phyloP scores from a whole-genome alignment of 1,140 invertebrate species.

The Aporrectodea caliginosa region DNA sequence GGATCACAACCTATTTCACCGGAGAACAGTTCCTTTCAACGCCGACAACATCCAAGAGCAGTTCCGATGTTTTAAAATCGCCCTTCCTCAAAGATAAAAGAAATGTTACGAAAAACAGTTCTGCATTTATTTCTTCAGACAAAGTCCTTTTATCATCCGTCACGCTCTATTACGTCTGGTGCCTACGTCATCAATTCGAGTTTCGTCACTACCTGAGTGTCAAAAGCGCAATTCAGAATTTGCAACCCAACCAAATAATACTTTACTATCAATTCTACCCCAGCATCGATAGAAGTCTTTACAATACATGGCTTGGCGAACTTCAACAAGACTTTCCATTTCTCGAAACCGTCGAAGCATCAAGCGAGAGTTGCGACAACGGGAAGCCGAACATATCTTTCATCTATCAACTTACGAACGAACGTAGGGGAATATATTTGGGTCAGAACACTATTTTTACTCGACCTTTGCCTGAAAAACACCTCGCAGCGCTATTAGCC shows the following conservation, averaged over 20 bases:
- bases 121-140: too few species aligned
- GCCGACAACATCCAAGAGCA: too few species aligned
- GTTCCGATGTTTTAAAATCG: too few species aligned
- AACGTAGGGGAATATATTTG: conserved; percentile 27
- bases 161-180: conserved; percentile 30
- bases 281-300: conserved; percentile 19
- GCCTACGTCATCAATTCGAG: conserved; percentile 25
- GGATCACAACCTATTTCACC: too few species aligned
- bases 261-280: conserved; percentile 25
- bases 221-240: conserved; percentile 18
- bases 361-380: neutral
- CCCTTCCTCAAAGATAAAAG: too few species aligned
- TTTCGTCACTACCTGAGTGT: conserved; percentile 29
- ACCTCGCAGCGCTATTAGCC: conserved; percentile 5
- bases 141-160: too few species aligned
- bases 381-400: conserved; percentile 5
- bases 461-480: neutral
- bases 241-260: conserved; percentile 25
- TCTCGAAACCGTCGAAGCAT: conserved; percentile 6
- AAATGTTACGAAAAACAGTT: too few species aligned
- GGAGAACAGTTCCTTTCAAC: too few species aligned
- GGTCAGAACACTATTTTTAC: conserved; percentile 20
- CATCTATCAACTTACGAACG: neutral
- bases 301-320: conserved; percentile 32
- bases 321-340: conserved; percentile 24